Evolutionary conservation across 2,888 invertebrate species (phyloP), one percentile per base, ranked within the genome.

Genomic region (Hipparchia sbordonii): DNA sequence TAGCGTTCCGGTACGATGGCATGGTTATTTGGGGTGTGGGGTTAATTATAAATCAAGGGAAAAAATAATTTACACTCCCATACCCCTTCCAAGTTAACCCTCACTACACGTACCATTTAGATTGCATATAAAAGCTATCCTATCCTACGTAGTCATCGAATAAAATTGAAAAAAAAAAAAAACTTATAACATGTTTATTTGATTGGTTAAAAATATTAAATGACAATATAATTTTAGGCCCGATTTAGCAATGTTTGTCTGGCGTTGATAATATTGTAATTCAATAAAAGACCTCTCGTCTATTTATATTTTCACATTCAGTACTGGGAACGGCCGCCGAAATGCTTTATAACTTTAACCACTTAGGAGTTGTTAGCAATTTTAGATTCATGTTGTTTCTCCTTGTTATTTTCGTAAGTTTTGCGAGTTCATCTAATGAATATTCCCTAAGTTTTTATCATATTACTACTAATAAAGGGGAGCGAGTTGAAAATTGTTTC

Each of bases 381-480:
- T 85, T 84, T 73, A 80, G 84, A 85, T 84, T 86, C 81, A 80
- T 82, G 83, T 85, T 84, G 83, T 84, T 82, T 83, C 82, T 82
- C 81, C 82, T 82, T 83, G 83, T 83, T 84, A 85, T 84, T 89
- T 86, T 85, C 85, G 82, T 82, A 85, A 87, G 82, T 86, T 84
- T 76, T 80, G 79, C 80, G 84, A 85, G 82, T 87, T 89, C 83
- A 82, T 80, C 84, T 84, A 80, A 88, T 87, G 84, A 89, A 88
- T 89, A 88, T 87, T 88, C 84, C 82, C 81, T 84, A 82, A 84
- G 81, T 86, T 86, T 84, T 86, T 87, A 87, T 84, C 81, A 81
- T 83, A 85, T 88, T 87, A 87, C 84, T 86, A 86, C 85, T 79
- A 81, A 81, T 80, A 79, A 82, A 80, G 75, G 80, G 76, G 78